Evolutionary conservation across 2,797 vertebrate genomes (phyloP).

Genomic region (Coregonus ussuriensis): DNA sequence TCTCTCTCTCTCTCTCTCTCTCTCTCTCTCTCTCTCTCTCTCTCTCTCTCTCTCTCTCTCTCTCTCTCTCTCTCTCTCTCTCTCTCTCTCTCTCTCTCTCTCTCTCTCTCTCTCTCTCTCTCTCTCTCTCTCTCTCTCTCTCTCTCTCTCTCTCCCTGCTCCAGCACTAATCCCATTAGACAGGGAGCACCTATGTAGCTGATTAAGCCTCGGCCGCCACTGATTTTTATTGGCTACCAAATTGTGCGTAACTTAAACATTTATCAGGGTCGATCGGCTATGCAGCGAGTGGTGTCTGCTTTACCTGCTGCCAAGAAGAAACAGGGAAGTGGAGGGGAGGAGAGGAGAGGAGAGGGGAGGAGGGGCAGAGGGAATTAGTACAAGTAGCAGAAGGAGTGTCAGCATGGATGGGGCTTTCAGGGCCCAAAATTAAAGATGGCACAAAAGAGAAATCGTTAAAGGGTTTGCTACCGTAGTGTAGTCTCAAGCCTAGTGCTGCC

Average conservation of each 20-base stretch:
- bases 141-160: too few relatives aligned
- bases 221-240: slow-evolving; percentile 81
- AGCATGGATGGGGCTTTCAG: slow-evolving; percentile 1
- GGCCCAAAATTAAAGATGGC: slow-evolving; percentile 58
- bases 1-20: background rate
- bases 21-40: too few relatives aligned
- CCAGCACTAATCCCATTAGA: slow-evolving; percentile 57
- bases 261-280: slow-evolving; percentile 75
- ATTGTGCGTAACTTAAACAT: slow-evolving; percentile 79
- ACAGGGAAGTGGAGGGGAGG: background rate
- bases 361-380: slow-evolving; percentile 5
- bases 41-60: slow-evolving; percentile 18
- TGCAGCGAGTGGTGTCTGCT: slow-evolving; percentile 46
- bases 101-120: background rate
- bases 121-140: background rate
- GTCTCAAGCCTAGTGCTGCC: slow-evolving; percentile 16
- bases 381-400: slow-evolving; percentile 4
- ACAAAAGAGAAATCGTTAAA: slow-evolving; percentile 49
- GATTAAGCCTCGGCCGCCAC: slow-evolving; percentile 69
- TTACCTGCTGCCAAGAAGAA: slow-evolving; percentile 65
- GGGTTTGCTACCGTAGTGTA: slow-evolving; percentile 52
- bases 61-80: background rate
- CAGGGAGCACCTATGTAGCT: slow-evolving; percentile 47
- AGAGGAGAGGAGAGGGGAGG: background rate
- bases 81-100: slow-evolving; percentile 14